Evolutionary conservation across 92 coral and sea anemone genomes (phyloP).

Genomic region (Zoanthus solanderi): DNA sequence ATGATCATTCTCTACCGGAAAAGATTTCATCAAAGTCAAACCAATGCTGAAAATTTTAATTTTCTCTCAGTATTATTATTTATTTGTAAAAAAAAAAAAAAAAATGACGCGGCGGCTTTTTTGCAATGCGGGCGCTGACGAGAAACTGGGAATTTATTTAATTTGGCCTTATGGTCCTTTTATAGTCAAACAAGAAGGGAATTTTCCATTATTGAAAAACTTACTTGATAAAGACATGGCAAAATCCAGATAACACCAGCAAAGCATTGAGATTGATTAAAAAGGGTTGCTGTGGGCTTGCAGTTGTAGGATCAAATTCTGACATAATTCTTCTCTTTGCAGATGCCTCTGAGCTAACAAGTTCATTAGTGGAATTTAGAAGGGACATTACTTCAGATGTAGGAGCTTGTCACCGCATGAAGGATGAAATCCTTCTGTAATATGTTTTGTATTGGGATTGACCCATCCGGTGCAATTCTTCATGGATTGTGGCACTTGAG

Average conservation of each 20-base stretch:
- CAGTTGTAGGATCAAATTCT: conserved; percentile 24
- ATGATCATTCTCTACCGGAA: too few relatives aligned
- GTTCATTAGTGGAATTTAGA: conserved; percentile 1
- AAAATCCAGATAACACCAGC: conserved; percentile 50
- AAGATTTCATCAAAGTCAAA: too few relatives aligned
- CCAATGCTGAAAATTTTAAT: too few relatives aligned
- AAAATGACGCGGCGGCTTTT: too few relatives aligned
- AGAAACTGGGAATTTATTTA: too few relatives aligned
- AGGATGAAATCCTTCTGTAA: conserved; percentile 16
- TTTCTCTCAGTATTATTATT: too few relatives aligned
- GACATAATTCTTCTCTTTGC: conserved; percentile 18
- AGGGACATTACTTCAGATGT: conserved; percentile 15
- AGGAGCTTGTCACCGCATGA: conserved; percentile 23
- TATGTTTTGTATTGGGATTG: conserved; percentile 18
- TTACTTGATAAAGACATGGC: conserved; percentile 48
- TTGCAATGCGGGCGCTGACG: too few relatives aligned
- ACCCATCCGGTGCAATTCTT: background rate
- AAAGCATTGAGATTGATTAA: conserved; percentile 37
- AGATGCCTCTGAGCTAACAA: conserved; percentile 1
- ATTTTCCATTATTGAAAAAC: background rate
- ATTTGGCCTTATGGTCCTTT: too few relatives aligned
- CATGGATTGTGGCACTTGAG: conserved; percentile 2
- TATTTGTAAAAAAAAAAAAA: too few relatives aligned
- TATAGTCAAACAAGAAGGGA: too few relatives aligned
- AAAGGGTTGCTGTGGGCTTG: conserved; percentile 11